Conservation (phyloP, 2,113 vertebrate species). For the Tachuris rubrigastra region DNA sequence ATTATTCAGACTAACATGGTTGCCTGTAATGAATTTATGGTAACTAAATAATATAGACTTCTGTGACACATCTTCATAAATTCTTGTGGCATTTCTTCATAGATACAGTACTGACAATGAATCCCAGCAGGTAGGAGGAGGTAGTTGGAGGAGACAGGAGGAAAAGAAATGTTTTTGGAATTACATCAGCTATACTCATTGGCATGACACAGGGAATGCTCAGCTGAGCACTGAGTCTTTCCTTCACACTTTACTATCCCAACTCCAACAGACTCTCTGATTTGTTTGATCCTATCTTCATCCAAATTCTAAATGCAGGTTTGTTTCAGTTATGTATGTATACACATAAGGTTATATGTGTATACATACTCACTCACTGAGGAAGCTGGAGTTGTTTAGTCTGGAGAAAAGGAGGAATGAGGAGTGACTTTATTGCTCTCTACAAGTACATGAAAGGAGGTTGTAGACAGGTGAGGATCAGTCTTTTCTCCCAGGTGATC, state of each 20-base stretch:
- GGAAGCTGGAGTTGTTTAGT: neutral
- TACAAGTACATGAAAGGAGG: neutral
- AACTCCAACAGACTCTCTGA: neutral
- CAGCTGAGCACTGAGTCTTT: neutral
- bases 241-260: neutral
- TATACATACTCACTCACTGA: neutral
- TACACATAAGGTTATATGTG: neutral
- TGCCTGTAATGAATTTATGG: neutral
- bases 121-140: neutral
- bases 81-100: neutral
- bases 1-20: neutral
- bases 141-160: neutral
- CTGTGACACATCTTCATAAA: neutral
- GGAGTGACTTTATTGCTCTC: neutral
- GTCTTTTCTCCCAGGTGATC: neutral
- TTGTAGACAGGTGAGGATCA: neutral
- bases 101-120: neutral
- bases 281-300: neutral
- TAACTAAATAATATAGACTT: neutral
- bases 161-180: neutral
- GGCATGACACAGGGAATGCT: neutral
- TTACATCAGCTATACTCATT: neutral
- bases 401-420: neutral
- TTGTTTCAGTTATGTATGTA: neutral
- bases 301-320: neutral